Conservation (phyloP, 2,888 invertebrate genomes). For the Rhorus exstirpatorius region DNA sequence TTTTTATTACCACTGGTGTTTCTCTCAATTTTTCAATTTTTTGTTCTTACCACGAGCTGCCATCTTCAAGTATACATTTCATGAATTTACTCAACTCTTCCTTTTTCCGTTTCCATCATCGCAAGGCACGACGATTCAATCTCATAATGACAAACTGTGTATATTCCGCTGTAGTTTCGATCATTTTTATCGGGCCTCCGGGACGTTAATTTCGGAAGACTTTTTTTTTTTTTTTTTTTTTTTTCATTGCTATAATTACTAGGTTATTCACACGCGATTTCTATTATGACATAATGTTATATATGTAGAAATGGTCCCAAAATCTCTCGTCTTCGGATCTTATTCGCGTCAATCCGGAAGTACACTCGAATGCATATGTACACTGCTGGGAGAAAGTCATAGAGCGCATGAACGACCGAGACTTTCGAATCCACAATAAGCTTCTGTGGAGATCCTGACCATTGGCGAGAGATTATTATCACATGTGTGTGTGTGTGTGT, state of each 20-base stretch:
- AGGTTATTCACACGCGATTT: background rate
- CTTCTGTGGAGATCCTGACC: slow-evolving; percentile 61
- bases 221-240: background rate
- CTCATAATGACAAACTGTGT: too few species aligned
- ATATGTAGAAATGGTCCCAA: slow-evolving; percentile 1
- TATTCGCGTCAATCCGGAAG: slow-evolving; percentile 55
- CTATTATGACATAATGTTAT: background rate
- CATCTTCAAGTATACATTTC: too few species aligned
- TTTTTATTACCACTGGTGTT: background rate
- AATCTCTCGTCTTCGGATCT: slow-evolving; percentile 16
- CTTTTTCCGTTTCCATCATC: background rate
- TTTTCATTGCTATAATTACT: background rate
- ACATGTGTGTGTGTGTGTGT: slow-evolving; percentile 27
- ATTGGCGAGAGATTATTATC: slow-evolving; percentile 48
- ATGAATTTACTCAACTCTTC: too few species aligned
- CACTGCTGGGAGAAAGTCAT: slow-evolving; percentile 64
- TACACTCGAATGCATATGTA: slow-evolving; percentile 32
- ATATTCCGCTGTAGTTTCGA: background rate
- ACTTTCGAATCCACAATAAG: slow-evolving; percentile 70
- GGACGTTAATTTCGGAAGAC: background rate
- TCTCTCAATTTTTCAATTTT: background rate
- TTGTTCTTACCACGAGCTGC: background rate
- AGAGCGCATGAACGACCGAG: slow-evolving; percentile 37
- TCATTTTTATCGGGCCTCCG: background rate
- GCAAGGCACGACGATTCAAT: background rate